These are phyloP conservation scores for Parnassius apollo DNA, from an alignment of 2,888 invertebrate species.

Conservation along the genomic window DNA sequence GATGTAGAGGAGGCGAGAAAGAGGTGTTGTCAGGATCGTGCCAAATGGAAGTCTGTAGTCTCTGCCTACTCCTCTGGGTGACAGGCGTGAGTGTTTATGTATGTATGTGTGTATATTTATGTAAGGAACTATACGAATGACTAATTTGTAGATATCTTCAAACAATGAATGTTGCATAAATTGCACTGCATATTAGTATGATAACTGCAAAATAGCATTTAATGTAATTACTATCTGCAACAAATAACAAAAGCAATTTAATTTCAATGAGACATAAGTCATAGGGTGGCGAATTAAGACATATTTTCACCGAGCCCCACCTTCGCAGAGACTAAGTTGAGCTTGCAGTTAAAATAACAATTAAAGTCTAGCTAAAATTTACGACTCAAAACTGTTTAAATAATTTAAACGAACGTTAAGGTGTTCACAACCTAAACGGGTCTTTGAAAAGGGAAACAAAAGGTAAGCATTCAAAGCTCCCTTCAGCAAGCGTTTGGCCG, in stretches of 20 bases:
- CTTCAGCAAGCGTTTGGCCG: slow-evolving; percentile 56
- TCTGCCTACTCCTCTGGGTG: no score
- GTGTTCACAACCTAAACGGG: slow-evolving; percentile 65
- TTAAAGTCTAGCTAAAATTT: slow-evolving; percentile 79
- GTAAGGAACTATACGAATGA: no score
- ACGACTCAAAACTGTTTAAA: slow-evolving; percentile 78
- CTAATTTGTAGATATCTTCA: no score
- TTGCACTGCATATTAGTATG: no score
- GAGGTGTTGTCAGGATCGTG: no score
- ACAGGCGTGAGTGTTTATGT: no score
- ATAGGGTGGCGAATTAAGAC: slow-evolving; percentile 77
- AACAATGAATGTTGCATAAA: no score
- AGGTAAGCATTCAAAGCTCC: slow-evolving; percentile 65
- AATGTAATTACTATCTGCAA: slow-evolving; percentile 5
- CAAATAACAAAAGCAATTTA: slow-evolving; percentile 39
- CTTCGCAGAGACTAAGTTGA: slow-evolving; percentile 65
- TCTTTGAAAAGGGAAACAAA: slow-evolving; percentile 70
- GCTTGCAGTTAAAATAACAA: slow-evolving; percentile 81
- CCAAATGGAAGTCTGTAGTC: no score
- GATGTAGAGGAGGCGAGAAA: no score
- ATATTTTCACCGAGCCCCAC: slow-evolving; percentile 69
- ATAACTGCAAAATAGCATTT: not conserved
- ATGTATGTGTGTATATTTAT: no score
- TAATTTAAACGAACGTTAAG: slow-evolving; percentile 71
- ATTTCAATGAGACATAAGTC: slow-evolving; percentile 73